phyloP scores from a whole-genome alignment of 2,888 invertebrate genomes.

The Aradus depressus region DNA sequence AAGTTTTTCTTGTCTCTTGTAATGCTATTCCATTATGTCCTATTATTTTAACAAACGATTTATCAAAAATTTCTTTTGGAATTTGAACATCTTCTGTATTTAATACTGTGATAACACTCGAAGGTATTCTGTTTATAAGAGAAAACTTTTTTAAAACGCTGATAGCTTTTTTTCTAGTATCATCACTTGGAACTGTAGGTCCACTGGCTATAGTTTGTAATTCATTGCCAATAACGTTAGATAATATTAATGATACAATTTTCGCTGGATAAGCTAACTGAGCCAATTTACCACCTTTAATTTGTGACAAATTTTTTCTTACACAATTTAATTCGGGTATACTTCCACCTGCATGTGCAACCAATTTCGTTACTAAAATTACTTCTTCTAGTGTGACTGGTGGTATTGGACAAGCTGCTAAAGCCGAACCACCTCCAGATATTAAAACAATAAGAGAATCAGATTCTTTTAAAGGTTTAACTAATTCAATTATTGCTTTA shows the following conservation, averaged over 20 bases:
- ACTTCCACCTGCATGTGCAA: conserved; percentile 68
- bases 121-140: conserved; percentile 45
- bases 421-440: conserved; percentile 90
- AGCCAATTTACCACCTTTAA: conserved; percentile 83
- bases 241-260: conserved; percentile 73
- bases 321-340: conserved; percentile 79
- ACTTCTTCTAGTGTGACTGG: conserved; percentile 67
- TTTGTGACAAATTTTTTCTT: conserved; percentile 67
- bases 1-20: conserved; percentile 46
- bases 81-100: conserved; percentile 25
- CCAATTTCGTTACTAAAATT: conserved; percentile 50
- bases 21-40: conserved; percentile 63
- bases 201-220: conserved; percentile 88
- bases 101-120: conserved; percentile 36
- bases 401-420: conserved; percentile 66
- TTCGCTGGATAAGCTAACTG: conserved; percentile 51
- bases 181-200: conserved; percentile 61
- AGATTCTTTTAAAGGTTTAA: conserved; percentile 45
- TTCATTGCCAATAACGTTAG: conserved; percentile 85
- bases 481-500: conserved; percentile 53
- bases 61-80: conserved; percentile 23
- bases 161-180: conserved; percentile 39
- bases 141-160: conserved; percentile 57
- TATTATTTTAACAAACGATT: conserved; percentile 51
- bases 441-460: conserved; percentile 77